phyloP scores from a whole-genome alignment of 2,888 invertebrate genomes.

The Catocala fraxini region DNA sequence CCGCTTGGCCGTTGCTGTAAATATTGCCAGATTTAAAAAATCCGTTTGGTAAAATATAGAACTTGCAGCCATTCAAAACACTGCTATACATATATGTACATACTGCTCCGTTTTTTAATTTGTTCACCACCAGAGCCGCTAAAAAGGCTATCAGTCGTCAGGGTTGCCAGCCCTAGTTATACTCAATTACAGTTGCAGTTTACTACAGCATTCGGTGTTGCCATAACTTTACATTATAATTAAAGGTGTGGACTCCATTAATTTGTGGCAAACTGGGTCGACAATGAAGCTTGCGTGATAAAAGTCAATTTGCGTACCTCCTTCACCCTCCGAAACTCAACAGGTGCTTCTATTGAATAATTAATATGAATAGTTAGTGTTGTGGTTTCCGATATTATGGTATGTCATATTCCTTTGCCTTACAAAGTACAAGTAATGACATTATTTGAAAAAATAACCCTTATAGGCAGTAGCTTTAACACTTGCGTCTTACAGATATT shows the following conservation, averaged over 20 bases:
- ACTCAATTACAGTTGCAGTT: conserved; percentile 7
- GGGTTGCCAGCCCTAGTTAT: conserved; percentile 7
- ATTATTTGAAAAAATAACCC: no score
- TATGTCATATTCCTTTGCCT: conserved; percentile 14
- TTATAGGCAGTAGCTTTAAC: no score
- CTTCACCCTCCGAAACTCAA: conserved; percentile 64
- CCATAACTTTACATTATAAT: conserved; percentile 21
- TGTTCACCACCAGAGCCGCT: no score
- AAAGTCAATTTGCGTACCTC: conserved; percentile 57
- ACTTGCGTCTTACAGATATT: no score
- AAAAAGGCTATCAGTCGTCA: no score
- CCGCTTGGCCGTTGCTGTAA: no score
- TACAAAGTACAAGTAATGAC: no score
- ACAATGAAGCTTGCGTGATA: conserved; percentile 66
- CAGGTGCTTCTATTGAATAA: conserved; percentile 78
- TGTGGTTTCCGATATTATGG: conserved; percentile 31
- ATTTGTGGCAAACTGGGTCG: conserved; percentile 55
- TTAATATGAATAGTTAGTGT: conserved; percentile 60
- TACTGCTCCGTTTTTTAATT: no score
- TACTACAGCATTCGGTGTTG: conserved; percentile 16
- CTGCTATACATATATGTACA: no score
- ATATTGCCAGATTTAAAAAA: no score
- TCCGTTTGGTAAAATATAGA: no score
- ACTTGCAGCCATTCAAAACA: no score
- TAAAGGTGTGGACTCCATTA: conserved; percentile 30